Evolutionary conservation across 2,797 vertebrate species (phyloP).

Genomic region (Pseudochaenichthys georgianus): DNA sequence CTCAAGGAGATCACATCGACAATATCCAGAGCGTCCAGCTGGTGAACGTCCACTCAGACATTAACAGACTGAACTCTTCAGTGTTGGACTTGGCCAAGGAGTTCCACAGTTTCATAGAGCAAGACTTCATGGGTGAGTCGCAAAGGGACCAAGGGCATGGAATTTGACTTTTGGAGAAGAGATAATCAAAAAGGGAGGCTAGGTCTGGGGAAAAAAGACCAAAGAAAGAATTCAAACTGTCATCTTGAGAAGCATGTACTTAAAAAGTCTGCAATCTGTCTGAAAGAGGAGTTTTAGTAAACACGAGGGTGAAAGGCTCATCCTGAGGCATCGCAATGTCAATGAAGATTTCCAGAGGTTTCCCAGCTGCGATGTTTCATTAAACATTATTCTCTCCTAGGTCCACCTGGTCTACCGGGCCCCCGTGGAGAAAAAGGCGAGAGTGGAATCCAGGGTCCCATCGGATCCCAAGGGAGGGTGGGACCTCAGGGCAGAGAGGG

Average conservation of each 20-base stretch:
- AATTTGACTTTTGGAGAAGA: constrained; percentile 48
- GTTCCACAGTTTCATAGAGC: constrained; percentile 82
- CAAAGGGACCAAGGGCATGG: constrained; percentile 24
- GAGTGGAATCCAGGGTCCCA: constrained; percentile 72
- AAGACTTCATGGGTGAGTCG: constrained; percentile 81
- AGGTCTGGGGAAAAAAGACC: constrained; percentile 50
- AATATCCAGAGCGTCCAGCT: constrained; percentile 87
- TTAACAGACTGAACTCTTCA: constrained; percentile 88
- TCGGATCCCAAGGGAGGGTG: constrained; percentile 83
- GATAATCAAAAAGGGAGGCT: constrained; percentile 42
- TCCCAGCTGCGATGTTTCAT: constrained; percentile 24
- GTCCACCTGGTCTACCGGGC: constrained; percentile 85
- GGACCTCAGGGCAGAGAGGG: constrained; percentile 84
- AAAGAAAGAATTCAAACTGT: constrained; percentile 60
- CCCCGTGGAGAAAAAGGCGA: constrained; percentile 82
- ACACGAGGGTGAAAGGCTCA: constrained; percentile 40
- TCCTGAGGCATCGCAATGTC: constrained; percentile 22
- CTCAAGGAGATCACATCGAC: constrained; percentile 84
- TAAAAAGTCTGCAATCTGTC: constrained; percentile 56
- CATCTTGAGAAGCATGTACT: constrained; percentile 39
- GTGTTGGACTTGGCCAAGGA: constrained; percentile 82
- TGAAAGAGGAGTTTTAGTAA: constrained; percentile 51
- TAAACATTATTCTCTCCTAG: constrained; percentile 57
- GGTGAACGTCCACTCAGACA: constrained; percentile 78
- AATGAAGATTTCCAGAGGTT: constrained; percentile 4